Percentiles rank a stretch among this genome's conserved stretches.
Evolutionary conservation across 2,113 vertebrate species (phyloP).

Genomic region (Dissostichus mawsoni): DNA sequence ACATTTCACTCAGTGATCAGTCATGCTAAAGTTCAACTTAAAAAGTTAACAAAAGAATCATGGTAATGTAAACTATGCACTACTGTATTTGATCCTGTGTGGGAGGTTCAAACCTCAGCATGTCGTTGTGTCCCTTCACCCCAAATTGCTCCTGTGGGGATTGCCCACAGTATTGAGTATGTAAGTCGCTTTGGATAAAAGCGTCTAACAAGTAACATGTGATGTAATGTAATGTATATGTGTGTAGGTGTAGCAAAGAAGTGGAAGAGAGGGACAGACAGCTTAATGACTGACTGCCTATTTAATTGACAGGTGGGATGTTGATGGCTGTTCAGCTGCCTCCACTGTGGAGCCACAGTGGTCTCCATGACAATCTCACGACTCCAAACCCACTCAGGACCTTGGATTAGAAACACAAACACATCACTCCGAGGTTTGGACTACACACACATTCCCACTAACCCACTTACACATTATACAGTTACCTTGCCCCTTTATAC

Average conservation of each 20-base stretch:
- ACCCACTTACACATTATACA: not conserved
- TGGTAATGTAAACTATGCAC: too few species aligned
- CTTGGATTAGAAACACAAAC: conserved; percentile 12
- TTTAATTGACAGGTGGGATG: not conserved
- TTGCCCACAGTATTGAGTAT: too few species aligned
- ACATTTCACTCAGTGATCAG: too few species aligned
- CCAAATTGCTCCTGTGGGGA: too few species aligned
- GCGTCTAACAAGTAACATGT: too few species aligned
- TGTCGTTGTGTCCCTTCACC: too few species aligned
- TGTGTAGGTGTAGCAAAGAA: not conserved
- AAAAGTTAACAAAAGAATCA: too few species aligned
- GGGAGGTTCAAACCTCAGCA: too few species aligned
- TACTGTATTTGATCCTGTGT: too few species aligned
- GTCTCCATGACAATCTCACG: conserved; percentile 21
- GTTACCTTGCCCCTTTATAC: not conserved
- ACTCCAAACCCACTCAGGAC: conserved; percentile 32
- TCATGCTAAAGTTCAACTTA: too few species aligned
- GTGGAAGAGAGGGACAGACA: not conserved
- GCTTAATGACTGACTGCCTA: not conserved
- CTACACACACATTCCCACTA: not conserved
- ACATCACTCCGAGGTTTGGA: not conserved
- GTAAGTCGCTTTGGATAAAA: too few species aligned
- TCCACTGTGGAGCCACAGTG: not conserved
- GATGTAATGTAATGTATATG: too few species aligned
- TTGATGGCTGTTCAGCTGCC: not conserved